phyloP scores from a whole-genome alignment of 2,113 vertebrate species.

The Athene cunicularia region DNA sequence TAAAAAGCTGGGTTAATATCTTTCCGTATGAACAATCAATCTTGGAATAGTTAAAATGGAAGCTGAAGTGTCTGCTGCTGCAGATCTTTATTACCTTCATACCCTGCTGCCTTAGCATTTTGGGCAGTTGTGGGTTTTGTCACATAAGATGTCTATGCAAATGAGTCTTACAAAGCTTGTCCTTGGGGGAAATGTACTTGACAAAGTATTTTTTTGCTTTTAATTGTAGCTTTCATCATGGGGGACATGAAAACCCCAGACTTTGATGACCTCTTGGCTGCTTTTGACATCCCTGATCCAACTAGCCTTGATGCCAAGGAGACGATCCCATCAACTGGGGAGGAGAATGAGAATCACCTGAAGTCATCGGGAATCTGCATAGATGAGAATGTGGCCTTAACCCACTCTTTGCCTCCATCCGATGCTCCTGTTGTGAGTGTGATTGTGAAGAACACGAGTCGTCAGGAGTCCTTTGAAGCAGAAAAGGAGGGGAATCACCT shows the following conservation, averaged over 20 bases:
- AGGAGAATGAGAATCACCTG: slow-evolving; percentile 86
- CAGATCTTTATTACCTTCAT: neutral
- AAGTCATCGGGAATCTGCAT: slow-evolving; percentile 86
- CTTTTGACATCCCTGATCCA: slow-evolving; percentile 98
- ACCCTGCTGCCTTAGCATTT: rapidly evolving
- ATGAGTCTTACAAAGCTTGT: neutral
- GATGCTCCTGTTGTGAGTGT: slow-evolving; percentile 91
- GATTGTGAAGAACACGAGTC: slow-evolving; percentile 95
- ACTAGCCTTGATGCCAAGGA: slow-evolving; percentile 95
- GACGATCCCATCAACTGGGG: slow-evolving; percentile 84
- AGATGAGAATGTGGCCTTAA: slow-evolving; percentile 79
- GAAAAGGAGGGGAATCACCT: slow-evolving; percentile 83
- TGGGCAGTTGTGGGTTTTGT: neutral
- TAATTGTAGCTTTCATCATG: slow-evolving; percentile 84
- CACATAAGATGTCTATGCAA: neutral
- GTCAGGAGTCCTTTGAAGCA: slow-evolving; percentile 86
- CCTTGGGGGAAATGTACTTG: neutral
- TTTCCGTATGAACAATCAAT: neutral
- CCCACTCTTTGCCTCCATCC: slow-evolving; percentile 74
- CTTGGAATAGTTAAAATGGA: neutral
- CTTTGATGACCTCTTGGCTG: slow-evolving; percentile 97
- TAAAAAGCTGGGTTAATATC: neutral
- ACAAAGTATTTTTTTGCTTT: neutral
- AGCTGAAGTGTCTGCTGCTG: neutral
- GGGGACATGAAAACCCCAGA: slow-evolving; percentile 99